Base-by-base conservation (phyloP, 2,113 vertebrate genomes). In the Sinocyclocheilus rhinocerous region DNA sequence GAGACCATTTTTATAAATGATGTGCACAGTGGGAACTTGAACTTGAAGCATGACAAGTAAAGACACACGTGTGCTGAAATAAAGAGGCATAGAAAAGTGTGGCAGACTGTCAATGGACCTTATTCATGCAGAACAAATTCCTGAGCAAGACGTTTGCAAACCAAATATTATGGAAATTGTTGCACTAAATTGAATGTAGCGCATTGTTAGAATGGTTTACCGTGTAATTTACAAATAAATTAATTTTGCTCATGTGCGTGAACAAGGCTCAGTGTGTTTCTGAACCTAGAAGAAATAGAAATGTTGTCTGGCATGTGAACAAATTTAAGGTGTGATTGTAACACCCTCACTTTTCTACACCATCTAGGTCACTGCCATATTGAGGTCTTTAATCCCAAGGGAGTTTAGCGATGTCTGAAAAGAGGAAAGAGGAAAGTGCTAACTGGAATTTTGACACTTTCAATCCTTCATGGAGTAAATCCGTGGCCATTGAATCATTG, bases 21-120 rank as follows among this genome's bases (percentile, higher is more conserved):
- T 39, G 36, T 80, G 22, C 36, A 65, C 15, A 48, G 57, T 18
- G 6, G 52, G 61, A 59, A 7, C 76, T 57, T 78, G 8, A 26
- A 65, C 9, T 67, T 52, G 61, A 50, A 45, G 55, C 20, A 79
- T 61, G 18, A 36, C 55, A n/a, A 63, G 45, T 24, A 81, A 81
- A 61, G 33, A 22, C 36, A 42, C 36, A 33, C 50, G 26, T 26
- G 36, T 81, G 36, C 22, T 24, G 36, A 45, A 45, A 65, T 65
- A 45, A 65, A 81, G 36, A 81, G 59, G 8, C n/a, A 24, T 24
- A 81, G 36, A 65, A 45, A 22, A 26, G 42, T 82, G n/a, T 82
- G 45, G n/a, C 33, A 22, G 76, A 13, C 26, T 42, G 39, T 65
- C n/a, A 45, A 29, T 50, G 42, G n/a, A n/a, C n/a, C 72, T 26